These are phyloP conservation scores for Argyresthia albistria DNA, from an alignment of 2,888 invertebrate species.

Conservation along the genomic window DNA sequence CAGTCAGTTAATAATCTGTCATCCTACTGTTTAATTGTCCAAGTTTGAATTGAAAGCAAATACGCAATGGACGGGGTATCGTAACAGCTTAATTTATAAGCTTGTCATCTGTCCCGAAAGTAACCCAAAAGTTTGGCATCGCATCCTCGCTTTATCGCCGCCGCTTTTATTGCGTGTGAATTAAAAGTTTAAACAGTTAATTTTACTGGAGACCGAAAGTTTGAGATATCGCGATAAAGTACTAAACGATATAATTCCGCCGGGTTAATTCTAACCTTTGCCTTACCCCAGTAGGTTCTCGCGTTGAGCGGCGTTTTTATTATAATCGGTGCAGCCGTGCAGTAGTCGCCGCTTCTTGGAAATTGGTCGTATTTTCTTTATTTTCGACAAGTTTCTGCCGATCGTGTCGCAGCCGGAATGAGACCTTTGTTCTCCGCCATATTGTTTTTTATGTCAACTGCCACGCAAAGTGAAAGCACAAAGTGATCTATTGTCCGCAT, in stretches of 20 bases:
- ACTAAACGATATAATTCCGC: slow-evolving; percentile 7
- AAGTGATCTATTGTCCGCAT: slow-evolving; percentile 23
- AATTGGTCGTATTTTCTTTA: slow-evolving; percentile 53
- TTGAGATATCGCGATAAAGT: not conserved
- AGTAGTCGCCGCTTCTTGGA: slow-evolving; percentile 63
- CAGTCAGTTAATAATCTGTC: not conserved
- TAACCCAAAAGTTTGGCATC: not conserved
- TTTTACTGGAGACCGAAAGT: not conserved
- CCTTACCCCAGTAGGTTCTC: slow-evolving; percentile 35
- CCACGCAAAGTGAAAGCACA: slow-evolving; percentile 38
- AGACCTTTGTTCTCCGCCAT: slow-evolving; percentile 58
- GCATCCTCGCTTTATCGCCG: not conserved
- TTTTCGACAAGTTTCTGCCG: slow-evolving; percentile 46
- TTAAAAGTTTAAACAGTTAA: not conserved
- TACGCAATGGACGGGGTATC: too few species aligned
- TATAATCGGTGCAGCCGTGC: slow-evolving; percentile 63
- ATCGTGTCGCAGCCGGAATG: slow-evolving; percentile 41
- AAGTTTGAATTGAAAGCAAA: too few species aligned
- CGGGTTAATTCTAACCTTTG: slow-evolving; percentile 34
- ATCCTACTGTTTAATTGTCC: too few species aligned
- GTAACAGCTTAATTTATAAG: too few species aligned
- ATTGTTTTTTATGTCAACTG: slow-evolving; percentile 48
- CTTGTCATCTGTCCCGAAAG: too few species aligned
- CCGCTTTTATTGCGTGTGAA: not conserved
- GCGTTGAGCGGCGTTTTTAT: slow-evolving; percentile 64